Evolutionary conservation across 2,888 invertebrate species (phyloP).

Genomic region (Hetaerina titia): DNA sequence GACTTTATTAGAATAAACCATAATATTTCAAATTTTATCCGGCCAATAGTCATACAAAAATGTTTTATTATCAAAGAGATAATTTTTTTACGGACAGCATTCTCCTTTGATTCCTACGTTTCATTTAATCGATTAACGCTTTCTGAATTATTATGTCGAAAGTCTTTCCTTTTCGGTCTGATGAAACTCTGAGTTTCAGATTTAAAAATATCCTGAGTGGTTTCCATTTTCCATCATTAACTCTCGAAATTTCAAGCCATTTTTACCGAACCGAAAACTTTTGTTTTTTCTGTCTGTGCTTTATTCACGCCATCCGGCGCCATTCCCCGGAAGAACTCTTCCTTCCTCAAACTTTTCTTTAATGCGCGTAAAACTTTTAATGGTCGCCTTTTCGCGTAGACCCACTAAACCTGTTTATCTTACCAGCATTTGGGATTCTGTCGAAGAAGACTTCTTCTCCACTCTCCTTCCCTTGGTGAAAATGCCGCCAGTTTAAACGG

Average conservation of each 20-base stretch:
- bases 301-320: constrained; percentile 32
- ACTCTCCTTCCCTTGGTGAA: neutral
- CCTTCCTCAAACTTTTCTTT: constrained; percentile 46
- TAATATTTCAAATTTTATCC: too few relatives aligned
- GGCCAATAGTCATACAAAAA: neutral
- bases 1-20: too few relatives aligned
- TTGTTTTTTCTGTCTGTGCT: constrained; percentile 16
- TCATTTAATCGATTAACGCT: neutral
- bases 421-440: constrained; percentile 4
- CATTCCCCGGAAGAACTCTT: constrained; percentile 12
- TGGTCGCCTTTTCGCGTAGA: constrained; percentile 9
- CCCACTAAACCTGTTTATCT: constrained; percentile 36
- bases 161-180: neutral
- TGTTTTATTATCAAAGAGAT: neutral
- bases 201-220: neutral
- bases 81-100: neutral
- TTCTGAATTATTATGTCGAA: neutral
- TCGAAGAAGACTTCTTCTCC: neutral
- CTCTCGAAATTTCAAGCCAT: neutral
- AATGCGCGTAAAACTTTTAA: constrained; percentile 46
- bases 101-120: neutral
- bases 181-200: neutral
- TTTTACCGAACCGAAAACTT: constrained; percentile 4
- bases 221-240: constrained; percentile 26
- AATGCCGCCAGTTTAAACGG: neutral